These are phyloP conservation scores for Pangasius krempfi DNA, from an alignment of 2,797 vertebrate genomes.

Conservation along the genomic window DNA sequence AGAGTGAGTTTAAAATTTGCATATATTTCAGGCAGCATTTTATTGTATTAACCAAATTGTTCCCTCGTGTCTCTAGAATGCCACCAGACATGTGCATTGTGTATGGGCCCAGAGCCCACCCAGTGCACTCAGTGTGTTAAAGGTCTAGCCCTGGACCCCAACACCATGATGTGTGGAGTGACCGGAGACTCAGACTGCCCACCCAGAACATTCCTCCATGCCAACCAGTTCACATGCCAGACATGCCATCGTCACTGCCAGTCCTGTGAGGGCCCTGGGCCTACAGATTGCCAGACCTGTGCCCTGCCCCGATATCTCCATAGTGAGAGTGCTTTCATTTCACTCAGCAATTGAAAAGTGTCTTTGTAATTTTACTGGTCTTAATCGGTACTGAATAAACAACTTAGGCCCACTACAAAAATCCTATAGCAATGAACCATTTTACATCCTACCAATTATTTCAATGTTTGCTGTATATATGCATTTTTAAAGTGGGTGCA, in stretches of 20 bases:
- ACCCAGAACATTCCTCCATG: constrained; percentile 73
- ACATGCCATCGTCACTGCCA: constrained; percentile 73
- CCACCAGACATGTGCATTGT: constrained; percentile 77
- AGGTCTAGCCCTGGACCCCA: constrained; percentile 76
- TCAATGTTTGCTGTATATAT: background rate
- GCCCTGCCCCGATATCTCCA: constrained; percentile 71
- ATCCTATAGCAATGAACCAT: background rate
- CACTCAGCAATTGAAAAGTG: background rate
- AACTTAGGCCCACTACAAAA: background rate
- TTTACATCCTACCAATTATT: background rate
- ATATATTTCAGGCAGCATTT: background rate
- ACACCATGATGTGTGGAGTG: constrained; percentile 72
- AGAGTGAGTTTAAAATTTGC: background rate
- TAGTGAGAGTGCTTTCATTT: constrained; percentile 65
- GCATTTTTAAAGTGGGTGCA: background rate
- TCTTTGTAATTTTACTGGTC: background rate
- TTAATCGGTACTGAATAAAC: background rate
- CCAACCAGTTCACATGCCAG: constrained; percentile 78
- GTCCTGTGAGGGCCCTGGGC: constrained; percentile 71
- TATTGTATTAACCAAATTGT: background rate
- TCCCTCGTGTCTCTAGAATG: constrained; percentile 70
- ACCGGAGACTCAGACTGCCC: constrained; percentile 75
- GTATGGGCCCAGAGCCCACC: constrained; percentile 72
- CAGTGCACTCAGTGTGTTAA: constrained; percentile 78
- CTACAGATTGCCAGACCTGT: constrained; percentile 72